Conservation (phyloP, 2,888 invertebrate species). For the Metellina segmentata region DNA sequence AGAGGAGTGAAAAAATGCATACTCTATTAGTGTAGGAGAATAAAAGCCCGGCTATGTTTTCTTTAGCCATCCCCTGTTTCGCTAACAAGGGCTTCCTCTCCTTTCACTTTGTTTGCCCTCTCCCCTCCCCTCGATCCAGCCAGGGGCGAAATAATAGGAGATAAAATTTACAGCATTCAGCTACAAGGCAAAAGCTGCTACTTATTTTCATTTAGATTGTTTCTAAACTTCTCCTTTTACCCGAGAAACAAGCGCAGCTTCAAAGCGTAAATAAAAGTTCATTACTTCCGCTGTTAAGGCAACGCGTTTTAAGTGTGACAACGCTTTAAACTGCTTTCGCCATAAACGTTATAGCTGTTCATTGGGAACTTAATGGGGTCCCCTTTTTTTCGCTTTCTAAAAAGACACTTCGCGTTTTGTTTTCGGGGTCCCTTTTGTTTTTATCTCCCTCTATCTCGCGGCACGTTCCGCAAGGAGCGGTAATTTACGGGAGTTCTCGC, state of each 20-base stretch:
- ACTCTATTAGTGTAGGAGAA: conserved; percentile 26
- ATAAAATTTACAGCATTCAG: conserved; percentile 65
- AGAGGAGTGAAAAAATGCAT: conserved; percentile 7
- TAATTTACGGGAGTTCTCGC: conserved; percentile 25
- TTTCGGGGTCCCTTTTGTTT: conserved; percentile 25
- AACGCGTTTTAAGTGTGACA: conserved; percentile 63
- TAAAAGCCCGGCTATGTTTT: conserved; percentile 12
- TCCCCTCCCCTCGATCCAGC: neutral
- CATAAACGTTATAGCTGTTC: conserved; percentile 70
- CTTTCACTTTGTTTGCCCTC: conserved; percentile 2
- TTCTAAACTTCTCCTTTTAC: neutral
- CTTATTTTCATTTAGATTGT: conserved; percentile 71
- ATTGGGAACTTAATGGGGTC: conserved; percentile 54
- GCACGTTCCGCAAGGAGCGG: conserved; percentile 11
- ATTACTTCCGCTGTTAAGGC: conserved; percentile 57
- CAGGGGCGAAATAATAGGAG: conserved; percentile 41
- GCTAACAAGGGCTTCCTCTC: conserved; percentile 40
- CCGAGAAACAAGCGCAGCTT: conserved; percentile 15
- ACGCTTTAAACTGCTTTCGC: conserved; percentile 60
- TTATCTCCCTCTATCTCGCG: conserved; percentile 37
- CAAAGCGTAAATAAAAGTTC: conserved; percentile 68
- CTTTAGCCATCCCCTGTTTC: conserved; percentile 5
- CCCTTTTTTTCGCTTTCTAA: neutral
- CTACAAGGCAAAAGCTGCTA: conserved; percentile 30
- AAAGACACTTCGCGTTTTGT: conserved; percentile 40